Base-by-base conservation (phyloP, 2,797 vertebrate genomes). In the Morelia viridis region DNA sequence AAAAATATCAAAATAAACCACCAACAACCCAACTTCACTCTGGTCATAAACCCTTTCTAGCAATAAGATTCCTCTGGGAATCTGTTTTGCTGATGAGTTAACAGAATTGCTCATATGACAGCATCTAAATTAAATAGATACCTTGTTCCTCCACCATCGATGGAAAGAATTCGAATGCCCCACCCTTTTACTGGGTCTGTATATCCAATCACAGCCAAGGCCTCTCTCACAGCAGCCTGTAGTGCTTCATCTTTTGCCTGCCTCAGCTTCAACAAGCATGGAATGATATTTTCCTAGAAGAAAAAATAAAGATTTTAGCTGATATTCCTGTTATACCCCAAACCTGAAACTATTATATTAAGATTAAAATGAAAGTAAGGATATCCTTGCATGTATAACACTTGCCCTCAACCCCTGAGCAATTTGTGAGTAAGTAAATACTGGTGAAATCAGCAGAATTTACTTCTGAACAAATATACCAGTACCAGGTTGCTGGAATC, bases 141-240 rank as follows among this genome's bases (percentile, higher is more conserved):
- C 89, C 99, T 98, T 94, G 99, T 98, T 94, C 99, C 99, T 96
- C 99, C 99, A 96, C 99, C 99, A 93, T 99, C 99, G 92, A 99
- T 99, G 92, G 98, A 96, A 53, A 99, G 98, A 93, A 99, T 97
- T 92, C 99, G 96, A 94, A 99, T 96, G 91, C 99, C 99, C 84
- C 98, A 97, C 53, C 98, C 98, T 97, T 98, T 98, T 58, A 99
- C 98, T 0, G 99, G 98, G 90, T 99, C 97, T 53, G 98, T 97
- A 94, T 99, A 99, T 57, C 99, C 99, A 96, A 99, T 97, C 92
- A 99, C 97, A 89, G 98, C 96, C 90, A 99, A 98, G 60, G 98
- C 98, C 96, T 99, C 98, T 96, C 98, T 98, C 92, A 99, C 98
- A 46, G 98, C 98, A 91, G 98, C 98, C 95, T 98, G 98, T 94